Base-by-base conservation (phyloP, 1,140 invertebrate species). In the Hesperophylax magnus region DNA sequence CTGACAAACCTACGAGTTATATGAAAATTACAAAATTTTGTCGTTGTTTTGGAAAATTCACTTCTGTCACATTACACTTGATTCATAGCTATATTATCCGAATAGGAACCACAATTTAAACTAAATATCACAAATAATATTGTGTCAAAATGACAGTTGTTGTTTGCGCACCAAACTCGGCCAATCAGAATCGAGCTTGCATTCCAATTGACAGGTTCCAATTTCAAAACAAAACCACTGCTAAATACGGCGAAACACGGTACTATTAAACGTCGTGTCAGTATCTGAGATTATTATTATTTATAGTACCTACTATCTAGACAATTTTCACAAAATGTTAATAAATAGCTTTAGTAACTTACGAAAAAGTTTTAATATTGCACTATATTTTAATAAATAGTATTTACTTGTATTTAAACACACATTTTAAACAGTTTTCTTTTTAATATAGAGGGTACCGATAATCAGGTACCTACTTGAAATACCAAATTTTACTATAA, bases 201-300 rank as follows among this genome's bases (percentile, higher is more conserved):
- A 75, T 75, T 58, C 72, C 72, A 75, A 58, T 22, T 56, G 72
- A 75, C 72, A 75, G 54, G 72, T 75, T 60, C 20, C 15, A 24
- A 56, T 75, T 75, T 58, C 52, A 58, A 75, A 75, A 56, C 18
- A 56, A 75, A 75, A 75, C 72, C 53, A 75, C 54, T 75, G 20
- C 72, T 34, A 58, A 22, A 58, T 58, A 72, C 54, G 72, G 72
- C 2, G 15, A 75, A 75, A 31, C 72, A 75, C 69, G 69, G 47
- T 67, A 39, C 31, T 27, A 47, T 47, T 47, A 6, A 2, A 14
- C 39, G 0, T 14, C 39, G 11, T 14, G 39, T 31, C 22, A 11
- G 22, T 67, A 39, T 34, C 58, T 61, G 14, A 24, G 34, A 31
- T 31, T 67, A 31, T 31, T 39, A 27, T 15, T 34, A 67, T 27